These are phyloP conservation scores for Leptopilina myrica DNA, from an alignment of 2,888 invertebrate species.

Conservation along the genomic window DNA sequence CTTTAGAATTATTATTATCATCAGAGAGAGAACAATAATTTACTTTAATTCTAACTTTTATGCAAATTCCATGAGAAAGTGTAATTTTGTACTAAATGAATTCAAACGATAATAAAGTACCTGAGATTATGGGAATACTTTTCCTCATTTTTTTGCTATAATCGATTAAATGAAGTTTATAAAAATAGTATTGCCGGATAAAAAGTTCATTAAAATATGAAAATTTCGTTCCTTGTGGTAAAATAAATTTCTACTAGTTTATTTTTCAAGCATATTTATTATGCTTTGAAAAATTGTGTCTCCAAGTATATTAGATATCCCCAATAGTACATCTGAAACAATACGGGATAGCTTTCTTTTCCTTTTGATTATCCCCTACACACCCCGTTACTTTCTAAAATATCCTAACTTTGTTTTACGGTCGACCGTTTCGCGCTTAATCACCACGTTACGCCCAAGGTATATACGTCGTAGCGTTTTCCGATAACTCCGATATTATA, in stretches of 20 bases:
- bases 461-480: constrained; percentile 33
- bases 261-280: constrained; percentile 20
- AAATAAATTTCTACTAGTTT: constrained; percentile 13
- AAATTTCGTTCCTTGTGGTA: not conserved
- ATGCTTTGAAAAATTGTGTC: not conserved
- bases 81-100: not conserved
- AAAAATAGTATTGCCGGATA: not conserved
- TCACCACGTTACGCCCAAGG: constrained; percentile 27
- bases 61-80: not conserved
- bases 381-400: not conserved
- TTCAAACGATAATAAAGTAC: not conserved
- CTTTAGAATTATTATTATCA: too few species aligned
- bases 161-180: not conserved
- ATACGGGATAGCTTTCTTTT: constrained; percentile 1
- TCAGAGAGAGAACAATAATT: not conserved
- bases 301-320: not conserved
- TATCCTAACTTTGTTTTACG: constrained; percentile 33
- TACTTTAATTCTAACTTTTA: not conserved
- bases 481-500: constrained; percentile 40
- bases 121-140: constrained; percentile 2
- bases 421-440: constrained; percentile 31
- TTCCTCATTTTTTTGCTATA: not conserved
- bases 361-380: not conserved
- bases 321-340: constrained; percentile 27
- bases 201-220: constrained; percentile 2